Evolutionary conservation across 2,797 vertebrate species (phyloP), one percentile per base, ranked within the genome.

Genomic region (Notolabrus celidotus): DNA sequence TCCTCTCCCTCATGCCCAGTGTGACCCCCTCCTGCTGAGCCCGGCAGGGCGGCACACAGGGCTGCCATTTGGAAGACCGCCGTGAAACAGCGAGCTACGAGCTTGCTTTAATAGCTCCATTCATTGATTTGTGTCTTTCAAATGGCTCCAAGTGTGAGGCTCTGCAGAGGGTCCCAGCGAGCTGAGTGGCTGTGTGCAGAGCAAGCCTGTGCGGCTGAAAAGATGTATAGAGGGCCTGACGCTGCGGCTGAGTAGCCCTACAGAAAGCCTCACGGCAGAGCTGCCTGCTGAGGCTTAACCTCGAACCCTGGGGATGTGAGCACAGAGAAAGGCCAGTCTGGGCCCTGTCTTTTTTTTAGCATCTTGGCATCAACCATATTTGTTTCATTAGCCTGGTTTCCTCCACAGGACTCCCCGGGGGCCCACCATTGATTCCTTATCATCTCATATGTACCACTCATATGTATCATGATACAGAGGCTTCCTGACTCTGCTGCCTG

Each of bases 41-140:
- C 57, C 31, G 20, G 59, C 74, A 61, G 33, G 33, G 54, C 29
- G 2, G 71, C 51, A 52, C 67, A 60, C 31, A 57, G 67, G 67
- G 52, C 76, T 53, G 62, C 17, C 22, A 71, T 67, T 42, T 67
- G 74, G 53, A 63, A 61, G 72, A 25, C 52, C 33, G 38, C 59
- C 31, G 22, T 46, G 46, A 85, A 81, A 76, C 67, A 83, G 59
- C 33, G 12, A 68, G 57, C 55, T 71, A 47, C 20, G n/a, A 79
- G 64, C 59, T 53, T 7, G 50, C 36, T 79, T 88, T 86, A 89
- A 91, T 84, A 60, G 86, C 69, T 77, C 83, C 83, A 79, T 92
- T 90, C 86, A 90, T 67, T 34, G 38, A 52, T 71, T 71, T 54
- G 73, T 75, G 81, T 63, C 49, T 71, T 82, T 79, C 65, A 80